Conservation (phyloP, 2,797 vertebrate genomes). For the Anolis apletophallus region DNA sequence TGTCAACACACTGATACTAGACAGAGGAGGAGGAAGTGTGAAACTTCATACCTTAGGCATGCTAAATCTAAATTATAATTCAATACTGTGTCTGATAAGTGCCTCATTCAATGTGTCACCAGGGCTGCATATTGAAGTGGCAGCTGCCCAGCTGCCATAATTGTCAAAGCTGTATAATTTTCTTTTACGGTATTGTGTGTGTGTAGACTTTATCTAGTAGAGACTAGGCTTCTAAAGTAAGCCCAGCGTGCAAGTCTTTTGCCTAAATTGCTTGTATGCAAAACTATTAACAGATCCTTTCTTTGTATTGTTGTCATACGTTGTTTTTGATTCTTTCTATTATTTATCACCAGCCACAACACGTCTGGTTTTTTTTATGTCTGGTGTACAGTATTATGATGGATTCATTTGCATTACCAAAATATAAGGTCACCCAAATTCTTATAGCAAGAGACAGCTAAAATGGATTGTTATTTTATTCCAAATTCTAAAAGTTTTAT, state of each 20-base stretch:
- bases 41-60: too few species aligned
- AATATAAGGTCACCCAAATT: too few species aligned
- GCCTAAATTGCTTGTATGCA: not conserved
- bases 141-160: not conserved
- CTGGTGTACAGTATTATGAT: conserved; percentile 40
- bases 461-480: not conserved
- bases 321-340: conserved; percentile 1
- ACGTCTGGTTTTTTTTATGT: not conserved
- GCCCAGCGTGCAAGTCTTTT: not conserved
- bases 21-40: not conserved
- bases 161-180: not conserved
- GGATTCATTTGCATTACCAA: conserved; percentile 36
- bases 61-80: not conserved
- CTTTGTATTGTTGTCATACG: too few species aligned
- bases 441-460: not conserved
- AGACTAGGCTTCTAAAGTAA: conserved; percentile 1
- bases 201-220: not conserved
- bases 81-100: not conserved
- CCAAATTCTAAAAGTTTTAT: not conserved
- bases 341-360: conserved; percentile 48
- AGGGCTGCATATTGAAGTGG: not conserved
- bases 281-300: conserved; percentile 24
- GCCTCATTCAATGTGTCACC: too few species aligned
- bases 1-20: not conserved
- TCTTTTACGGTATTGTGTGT: not conserved